Conservation (phyloP, 2,888 invertebrate species). For the Tethea ocularis region DNA sequence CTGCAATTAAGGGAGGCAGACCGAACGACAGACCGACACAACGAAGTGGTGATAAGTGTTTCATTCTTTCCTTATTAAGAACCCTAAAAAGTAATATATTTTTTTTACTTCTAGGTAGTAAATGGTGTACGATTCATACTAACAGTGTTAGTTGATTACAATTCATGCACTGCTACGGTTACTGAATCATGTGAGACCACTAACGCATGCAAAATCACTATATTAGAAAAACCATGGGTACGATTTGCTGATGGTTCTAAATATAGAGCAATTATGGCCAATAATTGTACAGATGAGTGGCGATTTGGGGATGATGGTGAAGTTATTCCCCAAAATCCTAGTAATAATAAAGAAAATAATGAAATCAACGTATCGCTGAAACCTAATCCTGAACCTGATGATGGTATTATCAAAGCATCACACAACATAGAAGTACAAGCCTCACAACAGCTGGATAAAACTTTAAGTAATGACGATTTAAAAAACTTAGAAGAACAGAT, state of each 20-base stretch:
- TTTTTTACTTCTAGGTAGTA: conserved; percentile 74
- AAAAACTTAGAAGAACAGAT: conserved; percentile 72
- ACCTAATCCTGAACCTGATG: conserved; percentile 51
- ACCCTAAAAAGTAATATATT: not conserved
- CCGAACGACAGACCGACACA: too few relatives aligned
- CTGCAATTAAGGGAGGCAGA: too few relatives aligned
- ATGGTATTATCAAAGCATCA: conserved; percentile 61
- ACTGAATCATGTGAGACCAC: conserved; percentile 52
- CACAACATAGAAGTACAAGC: conserved; percentile 57
- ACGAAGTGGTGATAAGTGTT: too few relatives aligned
- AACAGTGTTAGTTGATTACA: conserved; percentile 75
- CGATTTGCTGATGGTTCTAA: conserved; percentile 82
- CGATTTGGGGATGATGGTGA: conserved; percentile 71
- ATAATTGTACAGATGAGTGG: conserved; percentile 86
- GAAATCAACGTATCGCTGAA: conserved; percentile 34
- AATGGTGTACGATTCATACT: conserved; percentile 85
- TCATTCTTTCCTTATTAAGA: too few relatives aligned
- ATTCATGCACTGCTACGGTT: conserved; percentile 63
- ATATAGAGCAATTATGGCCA: conserved; percentile 84
- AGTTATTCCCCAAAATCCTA: conserved; percentile 37
- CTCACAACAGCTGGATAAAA: conserved; percentile 47
- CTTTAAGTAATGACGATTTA: conserved; percentile 59
- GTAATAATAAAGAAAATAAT: conserved; percentile 40
- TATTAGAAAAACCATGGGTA: conserved; percentile 87
- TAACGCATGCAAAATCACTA: conserved; percentile 83